Evolutionary conservation across 2,797 vertebrate genomes (phyloP).

Genomic region (Enteromius mattozi): DNA sequence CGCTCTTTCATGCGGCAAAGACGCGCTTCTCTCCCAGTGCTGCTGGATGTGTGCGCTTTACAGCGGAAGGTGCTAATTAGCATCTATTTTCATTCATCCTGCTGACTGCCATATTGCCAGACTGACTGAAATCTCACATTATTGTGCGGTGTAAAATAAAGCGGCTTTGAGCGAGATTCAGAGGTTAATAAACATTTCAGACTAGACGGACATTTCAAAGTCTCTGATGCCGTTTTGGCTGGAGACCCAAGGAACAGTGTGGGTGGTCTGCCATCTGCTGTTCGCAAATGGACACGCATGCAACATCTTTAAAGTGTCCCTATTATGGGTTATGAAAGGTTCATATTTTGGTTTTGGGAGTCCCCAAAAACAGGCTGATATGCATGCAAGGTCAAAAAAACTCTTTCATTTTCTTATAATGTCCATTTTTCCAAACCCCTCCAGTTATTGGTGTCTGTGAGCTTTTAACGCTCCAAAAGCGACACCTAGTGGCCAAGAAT

Average conservation of each 20-base stretch:
- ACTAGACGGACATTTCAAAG: neutral
- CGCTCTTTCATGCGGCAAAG: slow-evolving; percentile 4
- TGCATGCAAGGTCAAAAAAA: no score
- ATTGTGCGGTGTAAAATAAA: neutral
- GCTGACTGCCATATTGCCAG: neutral
- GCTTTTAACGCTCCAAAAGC: no score
- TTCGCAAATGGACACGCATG: neutral
- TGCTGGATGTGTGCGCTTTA: neutral
- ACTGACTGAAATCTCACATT: neutral
- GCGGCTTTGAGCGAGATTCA: neutral
- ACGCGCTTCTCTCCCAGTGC: neutral
- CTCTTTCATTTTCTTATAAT: no score
- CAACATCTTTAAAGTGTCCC: neutral
- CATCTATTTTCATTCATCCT: slow-evolving; percentile 25
- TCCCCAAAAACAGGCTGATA: no score
- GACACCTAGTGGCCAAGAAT: no score
- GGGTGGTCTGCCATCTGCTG: slow-evolving; percentile 39
- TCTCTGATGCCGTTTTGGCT: neutral
- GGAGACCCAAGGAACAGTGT: neutral
- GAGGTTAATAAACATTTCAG: slow-evolving; percentile 5
- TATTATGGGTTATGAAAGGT: neutral
- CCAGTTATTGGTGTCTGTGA: no score
- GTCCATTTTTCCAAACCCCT: no score
- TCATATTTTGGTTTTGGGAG: no score
- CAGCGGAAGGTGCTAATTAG: slow-evolving; percentile 32